Conservation (phyloP, 53 echinoderm and acorn worm genomes). For the Echinometra lucunter region DNA sequence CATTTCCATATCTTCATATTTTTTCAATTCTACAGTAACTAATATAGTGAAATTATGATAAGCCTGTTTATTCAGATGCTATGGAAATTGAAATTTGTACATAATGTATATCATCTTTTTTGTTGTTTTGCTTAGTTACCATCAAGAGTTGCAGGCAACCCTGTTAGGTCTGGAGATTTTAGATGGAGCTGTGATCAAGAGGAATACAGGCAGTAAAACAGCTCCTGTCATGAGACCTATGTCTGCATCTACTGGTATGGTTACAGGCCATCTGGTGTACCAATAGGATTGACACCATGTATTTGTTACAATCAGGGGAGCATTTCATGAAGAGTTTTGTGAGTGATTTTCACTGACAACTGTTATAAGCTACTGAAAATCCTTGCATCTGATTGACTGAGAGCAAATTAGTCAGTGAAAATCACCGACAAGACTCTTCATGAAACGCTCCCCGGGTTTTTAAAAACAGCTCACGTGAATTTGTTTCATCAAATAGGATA, state of each 20-base stretch:
- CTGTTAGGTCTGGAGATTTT: constrained; percentile 83
- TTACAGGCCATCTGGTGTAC: background rate
- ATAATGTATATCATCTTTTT: background rate
- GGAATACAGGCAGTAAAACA: constrained; percentile 63
- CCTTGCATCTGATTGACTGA: no score
- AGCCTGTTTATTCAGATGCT: background rate
- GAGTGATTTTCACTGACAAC: no score
- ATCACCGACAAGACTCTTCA: no score
- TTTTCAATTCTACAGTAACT: no score
- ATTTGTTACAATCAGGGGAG: no score
- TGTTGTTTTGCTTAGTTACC: constrained; percentile 72
- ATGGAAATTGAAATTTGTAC: background rate
- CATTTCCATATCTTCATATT: no score
- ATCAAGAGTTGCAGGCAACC: constrained; percentile 75
- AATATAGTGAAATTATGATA: background rate
- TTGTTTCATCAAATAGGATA: no score
- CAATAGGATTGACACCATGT: background rate
- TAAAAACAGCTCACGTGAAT: no score
- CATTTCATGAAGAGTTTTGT: no score
- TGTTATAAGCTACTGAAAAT: no score
- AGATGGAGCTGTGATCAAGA: constrained; percentile 90
- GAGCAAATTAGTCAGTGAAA: no score
- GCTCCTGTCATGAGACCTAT: constrained; percentile 97
- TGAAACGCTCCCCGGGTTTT: no score
- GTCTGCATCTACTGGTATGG: constrained; percentile 91